Conservation (phyloP, 2,797 vertebrate genomes). For the Echiichthys vipera region DNA sequence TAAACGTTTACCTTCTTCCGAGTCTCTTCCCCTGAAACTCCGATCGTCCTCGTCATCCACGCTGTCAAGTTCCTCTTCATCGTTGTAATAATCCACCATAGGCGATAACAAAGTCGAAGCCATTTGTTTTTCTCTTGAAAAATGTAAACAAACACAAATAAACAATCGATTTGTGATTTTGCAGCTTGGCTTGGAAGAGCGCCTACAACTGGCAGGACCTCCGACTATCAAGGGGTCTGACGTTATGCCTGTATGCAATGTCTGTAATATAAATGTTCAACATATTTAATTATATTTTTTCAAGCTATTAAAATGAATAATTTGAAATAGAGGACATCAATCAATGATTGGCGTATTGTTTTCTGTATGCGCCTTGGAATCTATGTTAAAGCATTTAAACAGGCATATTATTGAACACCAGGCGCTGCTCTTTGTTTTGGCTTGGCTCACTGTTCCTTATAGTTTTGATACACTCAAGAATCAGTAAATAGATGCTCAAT, state of each 20-base stretch:
- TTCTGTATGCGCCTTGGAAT: accelerated
- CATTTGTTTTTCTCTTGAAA: constrained; percentile 76
- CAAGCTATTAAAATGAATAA: accelerated
- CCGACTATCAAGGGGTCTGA: constrained; percentile 25
- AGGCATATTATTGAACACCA: constrained; percentile 38
- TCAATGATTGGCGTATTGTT: accelerated
- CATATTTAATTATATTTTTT: neutral
- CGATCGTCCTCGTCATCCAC: constrained; percentile 96
- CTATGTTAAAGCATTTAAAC: accelerated
- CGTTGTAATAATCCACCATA: constrained; percentile 94
- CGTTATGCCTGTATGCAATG: constrained; percentile 64
- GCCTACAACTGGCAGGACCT: constrained; percentile 81
- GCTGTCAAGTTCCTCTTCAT: constrained; percentile 94
- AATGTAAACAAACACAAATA: constrained; percentile 83
- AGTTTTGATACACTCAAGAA: neutral
- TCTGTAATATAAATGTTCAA: neutral
- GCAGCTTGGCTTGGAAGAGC: constrained; percentile 78
- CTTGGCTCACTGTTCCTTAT: neutral
- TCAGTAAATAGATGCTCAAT: accelerated
- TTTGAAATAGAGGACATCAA: accelerated
- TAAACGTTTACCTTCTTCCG: constrained; percentile 91
- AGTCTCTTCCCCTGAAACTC: constrained; percentile 94
- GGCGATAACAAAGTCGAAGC: constrained; percentile 88
- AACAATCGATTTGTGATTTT: constrained; percentile 82
- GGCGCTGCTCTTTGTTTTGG: constrained; percentile 29